These are phyloP conservation scores for Pungitius pungitius DNA, from an alignment of 2,113 vertebrate genomes.

Conservation along the genomic window DNA sequence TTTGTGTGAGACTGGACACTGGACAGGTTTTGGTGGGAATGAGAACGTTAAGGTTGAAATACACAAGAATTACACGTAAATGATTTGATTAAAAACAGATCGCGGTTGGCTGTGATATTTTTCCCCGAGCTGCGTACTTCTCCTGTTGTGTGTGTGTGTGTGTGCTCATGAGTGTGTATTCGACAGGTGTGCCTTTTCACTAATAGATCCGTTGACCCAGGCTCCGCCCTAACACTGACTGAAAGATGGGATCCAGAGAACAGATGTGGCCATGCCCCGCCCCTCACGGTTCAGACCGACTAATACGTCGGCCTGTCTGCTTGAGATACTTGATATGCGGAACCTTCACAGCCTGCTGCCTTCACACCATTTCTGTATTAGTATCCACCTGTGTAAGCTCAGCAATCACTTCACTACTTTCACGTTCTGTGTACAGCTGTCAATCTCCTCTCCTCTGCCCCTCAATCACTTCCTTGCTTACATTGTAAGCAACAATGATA, in stretches of 20 bases:
- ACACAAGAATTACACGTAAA: constrained; percentile 28
- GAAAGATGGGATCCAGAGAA: constrained; percentile 43
- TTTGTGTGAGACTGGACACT: constrained; percentile 62
- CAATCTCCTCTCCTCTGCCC: constrained; percentile 45
- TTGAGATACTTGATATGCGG: constrained; percentile 46
- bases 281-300: constrained; percentile 35
- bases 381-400: constrained; percentile 44
- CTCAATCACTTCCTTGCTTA: constrained; percentile 38
- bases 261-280: constrained; percentile 17
- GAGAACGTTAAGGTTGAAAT: constrained; percentile 52
- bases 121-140: neutral
- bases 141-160: neutral
- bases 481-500: neutral
- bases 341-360: constrained; percentile 47
- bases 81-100: constrained; percentile 48
- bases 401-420: constrained; percentile 34
- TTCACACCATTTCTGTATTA: constrained; percentile 33
- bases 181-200: constrained; percentile 47
- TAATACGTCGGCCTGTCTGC: constrained; percentile 44
- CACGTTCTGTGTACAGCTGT: constrained; percentile 28
- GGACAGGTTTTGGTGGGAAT: constrained; percentile 45
- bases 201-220: constrained; percentile 30
- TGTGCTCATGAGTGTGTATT: no score
- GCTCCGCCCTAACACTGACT: constrained; percentile 30
- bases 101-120: constrained; percentile 13